Conservation (phyloP, 2,888 invertebrate species). For the Dasypogon diadema region DNA sequence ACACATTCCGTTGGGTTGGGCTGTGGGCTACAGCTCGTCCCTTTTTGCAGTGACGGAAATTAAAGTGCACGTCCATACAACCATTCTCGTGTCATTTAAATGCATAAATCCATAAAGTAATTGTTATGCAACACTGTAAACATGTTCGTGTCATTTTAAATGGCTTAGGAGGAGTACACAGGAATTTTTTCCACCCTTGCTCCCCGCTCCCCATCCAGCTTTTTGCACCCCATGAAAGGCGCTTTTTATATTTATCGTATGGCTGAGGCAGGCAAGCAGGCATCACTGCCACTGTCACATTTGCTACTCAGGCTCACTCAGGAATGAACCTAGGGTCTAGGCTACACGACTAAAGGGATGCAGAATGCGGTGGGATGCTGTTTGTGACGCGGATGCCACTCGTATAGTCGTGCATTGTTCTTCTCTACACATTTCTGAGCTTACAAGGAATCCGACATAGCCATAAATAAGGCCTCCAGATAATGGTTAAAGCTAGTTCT, state of each 20-base stretch:
- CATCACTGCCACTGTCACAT: conserved; percentile 37
- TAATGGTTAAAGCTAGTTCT: conserved; percentile 46
- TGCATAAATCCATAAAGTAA: conserved; percentile 53
- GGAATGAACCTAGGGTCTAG: conserved; percentile 1
- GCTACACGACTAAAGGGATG: not conserved
- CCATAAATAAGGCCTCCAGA: conserved; percentile 48
- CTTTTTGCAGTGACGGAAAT: conserved; percentile 50
- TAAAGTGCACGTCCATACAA: conserved; percentile 53
- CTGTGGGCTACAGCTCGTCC: not conserved
- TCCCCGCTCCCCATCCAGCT: not conserved
- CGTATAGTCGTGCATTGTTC: not conserved
- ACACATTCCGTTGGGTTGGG: conserved; percentile 5
- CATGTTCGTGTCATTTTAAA: conserved; percentile 53
- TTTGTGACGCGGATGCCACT: conserved; percentile 28
- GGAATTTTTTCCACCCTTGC: conserved; percentile 14
- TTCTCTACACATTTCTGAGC: conserved; percentile 17
- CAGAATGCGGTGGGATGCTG: not conserved
- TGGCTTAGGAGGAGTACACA: conserved; percentile 38
- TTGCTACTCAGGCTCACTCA: conserved; percentile 22
- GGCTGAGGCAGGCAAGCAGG: conserved; percentile 28
- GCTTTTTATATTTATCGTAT: conserved; percentile 43
- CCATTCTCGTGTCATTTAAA: conserved; percentile 52
- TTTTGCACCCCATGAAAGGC: not conserved
- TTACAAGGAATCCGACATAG: conserved; percentile 46
- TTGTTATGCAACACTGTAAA: conserved; percentile 53